A percentile compares a stretch with the other conserved stretches of the same genome.
Evolutionary conservation across 2,113 vertebrate species (phyloP).

Genomic region (Larimichthys crocea): DNA sequence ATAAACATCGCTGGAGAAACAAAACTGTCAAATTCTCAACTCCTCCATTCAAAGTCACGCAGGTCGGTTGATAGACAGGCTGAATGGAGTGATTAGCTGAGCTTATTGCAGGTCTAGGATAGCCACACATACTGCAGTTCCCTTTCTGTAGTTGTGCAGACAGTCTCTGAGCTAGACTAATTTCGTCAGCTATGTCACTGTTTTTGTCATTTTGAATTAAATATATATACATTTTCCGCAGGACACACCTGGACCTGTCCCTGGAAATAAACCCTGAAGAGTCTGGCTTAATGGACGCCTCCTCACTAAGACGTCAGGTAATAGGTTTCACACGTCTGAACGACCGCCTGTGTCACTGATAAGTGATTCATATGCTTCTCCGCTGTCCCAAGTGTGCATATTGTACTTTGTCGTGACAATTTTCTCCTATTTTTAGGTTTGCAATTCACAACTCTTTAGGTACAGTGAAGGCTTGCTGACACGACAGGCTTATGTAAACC

Average conservation of each 20-base stretch:
- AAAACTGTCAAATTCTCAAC: too few species aligned
- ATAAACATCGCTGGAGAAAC: too few species aligned
- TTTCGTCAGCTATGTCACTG: neutral
- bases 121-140: too few species aligned
- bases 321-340: neutral
- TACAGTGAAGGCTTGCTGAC: neutral
- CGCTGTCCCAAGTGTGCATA: neutral
- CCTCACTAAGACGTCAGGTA: constrained; percentile 94
- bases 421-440: neutral
- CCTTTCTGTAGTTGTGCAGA: too few species aligned
- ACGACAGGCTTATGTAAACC: neutral
- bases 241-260: constrained; percentile 85
- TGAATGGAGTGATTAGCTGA: too few species aligned
- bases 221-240: constrained; percentile 55
- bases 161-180: neutral
- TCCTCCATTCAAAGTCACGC: too few species aligned
- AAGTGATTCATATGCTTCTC: neutral
- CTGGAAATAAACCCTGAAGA: constrained; percentile 91
- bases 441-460: neutral
- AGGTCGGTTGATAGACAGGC: too few species aligned
- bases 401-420: neutral
- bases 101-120: too few species aligned
- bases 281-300: constrained; percentile 89
- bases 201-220: neutral
- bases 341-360: neutral